Evolutionary conservation across 1,140 invertebrate species (phyloP).

Genomic region (Platyscapa corneri): DNA sequence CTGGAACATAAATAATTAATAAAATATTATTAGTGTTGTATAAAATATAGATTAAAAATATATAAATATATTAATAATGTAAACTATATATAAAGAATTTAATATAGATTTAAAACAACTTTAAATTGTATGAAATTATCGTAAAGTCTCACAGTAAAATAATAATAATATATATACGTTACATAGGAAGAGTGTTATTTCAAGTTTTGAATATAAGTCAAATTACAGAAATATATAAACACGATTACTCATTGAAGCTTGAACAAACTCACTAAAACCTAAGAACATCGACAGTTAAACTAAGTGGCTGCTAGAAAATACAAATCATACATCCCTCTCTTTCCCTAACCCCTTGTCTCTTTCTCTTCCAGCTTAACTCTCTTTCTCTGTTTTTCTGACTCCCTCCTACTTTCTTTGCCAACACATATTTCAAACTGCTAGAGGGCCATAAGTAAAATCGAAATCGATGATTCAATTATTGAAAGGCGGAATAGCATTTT

Average conservation of each 20-base stretch:
- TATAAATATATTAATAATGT: too few relatives aligned
- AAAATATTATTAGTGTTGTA: too few relatives aligned
- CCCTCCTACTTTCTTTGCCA: neutral
- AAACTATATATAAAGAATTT: too few relatives aligned
- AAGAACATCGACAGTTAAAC: neutral
- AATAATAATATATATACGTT: neutral
- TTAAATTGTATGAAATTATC: neutral
- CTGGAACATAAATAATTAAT: neutral
- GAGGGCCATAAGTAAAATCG: slow-evolving; percentile 32
- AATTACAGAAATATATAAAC: slow-evolving; percentile 15
- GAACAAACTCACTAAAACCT: neutral
- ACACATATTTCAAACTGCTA: neutral
- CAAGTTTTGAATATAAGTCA: neutral
- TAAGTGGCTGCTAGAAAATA: neutral
- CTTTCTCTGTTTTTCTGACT: neutral
- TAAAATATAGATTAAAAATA: too few relatives aligned
- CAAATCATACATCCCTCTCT: neutral
- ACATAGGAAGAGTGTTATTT: neutral
- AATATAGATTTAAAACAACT: too few relatives aligned
- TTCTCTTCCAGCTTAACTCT: neutral
- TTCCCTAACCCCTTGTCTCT: too few relatives aligned
- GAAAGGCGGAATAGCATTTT: slow-evolving; percentile 13
- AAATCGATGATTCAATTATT: slow-evolving; percentile 52
- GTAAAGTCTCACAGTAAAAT: neutral
- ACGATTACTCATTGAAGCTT: neutral